Evolutionary conservation across 2,888 invertebrate species (phyloP), one percentile per base, ranked within the genome.

Genomic region (Pelosia muscerda): DNA sequence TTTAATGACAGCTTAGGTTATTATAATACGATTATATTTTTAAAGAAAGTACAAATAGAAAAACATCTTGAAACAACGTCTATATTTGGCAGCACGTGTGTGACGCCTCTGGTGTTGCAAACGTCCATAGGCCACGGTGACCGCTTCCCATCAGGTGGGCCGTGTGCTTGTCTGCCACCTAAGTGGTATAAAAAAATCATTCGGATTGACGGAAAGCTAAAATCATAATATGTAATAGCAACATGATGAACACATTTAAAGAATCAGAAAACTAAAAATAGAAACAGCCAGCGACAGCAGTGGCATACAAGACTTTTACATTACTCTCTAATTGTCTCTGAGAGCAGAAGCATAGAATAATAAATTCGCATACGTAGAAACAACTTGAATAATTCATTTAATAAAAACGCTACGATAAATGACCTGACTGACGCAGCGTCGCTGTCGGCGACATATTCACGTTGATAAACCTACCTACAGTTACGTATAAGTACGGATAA

Each of bases 381-480:
- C 73, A 79, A 76, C 73, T 77, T 81, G 81, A 81, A 82, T 81
- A 78, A 81, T 82, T 82, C 81, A 86, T 86, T 84, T 84, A 86
- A 86, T 85, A 86, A 83, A 84, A 84, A 82, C 76, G 81, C 68
- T 71, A 81, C 81, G 82, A 84, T 81, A 76, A 78, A 84, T 81
- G 81, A 82, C 74, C 81, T 75, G 66, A 76, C 79, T 75, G 82
- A 83, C 83, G 73, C 75, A 77, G 79, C 73, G 72, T 71, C 70
- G 74, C 72, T 63, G 63, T 31, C 31, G 23, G 10, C 63, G 74
- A 75, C 75, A 38, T 71, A 75, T 71, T n/a, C 75, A 77, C 73
- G 73, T 76, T 70, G 62, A 69, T 31, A 54, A 15, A 26, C 19
- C n/a, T 63, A 59, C 25, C n/a, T 58, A 67, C 38, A 42, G 10